Evolutionary conservation across 2,888 invertebrate species (phyloP), one percentile per base, ranked within the genome.

Genomic region (Ceraclea dissimilis): DNA sequence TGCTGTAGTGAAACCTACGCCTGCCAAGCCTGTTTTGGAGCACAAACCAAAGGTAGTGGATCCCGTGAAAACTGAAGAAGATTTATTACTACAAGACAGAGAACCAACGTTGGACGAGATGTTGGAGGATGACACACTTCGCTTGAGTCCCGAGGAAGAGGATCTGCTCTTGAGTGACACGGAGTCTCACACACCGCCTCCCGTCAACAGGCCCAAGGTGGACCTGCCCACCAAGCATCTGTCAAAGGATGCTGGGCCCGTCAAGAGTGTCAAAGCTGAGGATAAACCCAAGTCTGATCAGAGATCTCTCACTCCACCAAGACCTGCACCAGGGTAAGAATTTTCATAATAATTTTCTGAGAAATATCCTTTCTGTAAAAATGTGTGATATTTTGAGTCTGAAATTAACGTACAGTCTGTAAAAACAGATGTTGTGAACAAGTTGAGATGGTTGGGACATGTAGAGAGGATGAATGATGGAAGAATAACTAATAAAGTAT

Each of bases 61-160:
- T 33, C 33, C 19, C 8, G 26, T 44, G 6, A 34, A 47, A 13
- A 22, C 21, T 49, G 49, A 54, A 22, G 57, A 53, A 44, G 47
- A 53, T 48, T 39, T 39, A 16, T 31, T 31, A 17, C 16, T 22
- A 2, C 21, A 51, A 11, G 48, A 53, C 11, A 53, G 49, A 13
- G 53, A 53, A 43, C 51, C 47, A 4, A 31, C 53, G 2, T 50
- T 58, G 13, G 62, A 62, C 4, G 62, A 62, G 20, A 51, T 60
- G 53, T 18, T 60, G 2, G 62, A 62, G 21, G 62, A 62, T 43
- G 62, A 62, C 26, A 52, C 60, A 13, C 52, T 62, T 11, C 56
- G 52, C 11, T 50, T 62, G 13, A 58, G 58, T 26, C 60, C 62
- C 8, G 59, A 57, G 48, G 62, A 61, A 17, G 72, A 71, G 51